Conservation (phyloP, 2,797 vertebrate genomes). For the Rachycentron canadum region DNA sequence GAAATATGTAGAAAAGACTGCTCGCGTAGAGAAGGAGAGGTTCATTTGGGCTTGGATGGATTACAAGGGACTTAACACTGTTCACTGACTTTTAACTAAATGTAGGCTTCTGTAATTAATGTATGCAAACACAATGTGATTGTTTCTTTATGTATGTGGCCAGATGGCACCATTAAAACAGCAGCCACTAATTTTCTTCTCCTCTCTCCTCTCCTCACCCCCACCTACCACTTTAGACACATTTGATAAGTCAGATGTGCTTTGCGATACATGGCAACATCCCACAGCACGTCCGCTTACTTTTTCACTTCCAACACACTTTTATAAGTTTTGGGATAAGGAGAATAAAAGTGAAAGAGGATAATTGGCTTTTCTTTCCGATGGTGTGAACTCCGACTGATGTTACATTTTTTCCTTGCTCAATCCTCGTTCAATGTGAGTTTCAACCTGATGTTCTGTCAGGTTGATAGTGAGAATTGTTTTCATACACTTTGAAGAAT, state of each 20-base stretch:
- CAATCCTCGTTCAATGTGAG: conserved; percentile 3
- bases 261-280: conserved; percentile 9
- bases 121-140: conserved; percentile 32
- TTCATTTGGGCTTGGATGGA: conserved; percentile 47
- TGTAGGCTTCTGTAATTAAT: conserved; percentile 50
- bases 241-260: conserved; percentile 69
- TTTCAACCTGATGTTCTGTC: conserved; percentile 3
- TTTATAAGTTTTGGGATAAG: conserved; percentile 66
- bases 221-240: conserved; percentile 57
- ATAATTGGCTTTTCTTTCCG: conserved; percentile 62
- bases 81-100: conserved; percentile 52
- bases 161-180: conserved; percentile 46
- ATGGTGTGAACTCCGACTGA: conserved; percentile 35
- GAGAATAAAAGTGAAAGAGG: conserved; percentile 66
- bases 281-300: conserved; percentile 38
- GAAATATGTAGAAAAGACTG: conserved; percentile 36
- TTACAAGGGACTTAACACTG: conserved; percentile 56
- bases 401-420: conserved; percentile 11
- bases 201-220: neutral
- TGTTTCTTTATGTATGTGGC: conserved; percentile 34
- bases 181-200: conserved; percentile 40
- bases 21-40: conserved; percentile 1
- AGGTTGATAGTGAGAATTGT: conserved; percentile 6
- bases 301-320: conserved; percentile 34
- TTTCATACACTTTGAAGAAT: conserved; percentile 15